A percentile compares a stretch with the other conserved stretches of the same genome.
phyloP scores from a whole-genome alignment of 1,140 invertebrate genomes.

The Neuroterus valhalla region DNA sequence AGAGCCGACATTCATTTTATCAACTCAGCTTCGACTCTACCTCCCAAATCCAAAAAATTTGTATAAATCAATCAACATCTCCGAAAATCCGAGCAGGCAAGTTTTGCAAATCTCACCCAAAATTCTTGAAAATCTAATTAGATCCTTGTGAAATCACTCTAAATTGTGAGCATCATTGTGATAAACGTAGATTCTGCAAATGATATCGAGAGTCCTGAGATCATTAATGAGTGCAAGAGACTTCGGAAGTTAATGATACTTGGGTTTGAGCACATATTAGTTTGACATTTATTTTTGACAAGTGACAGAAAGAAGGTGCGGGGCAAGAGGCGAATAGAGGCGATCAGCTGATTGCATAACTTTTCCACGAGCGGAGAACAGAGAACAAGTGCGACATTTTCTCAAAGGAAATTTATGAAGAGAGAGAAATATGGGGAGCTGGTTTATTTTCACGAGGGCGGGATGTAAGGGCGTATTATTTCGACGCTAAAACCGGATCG shows the following conservation, averaged over 20 bases:
- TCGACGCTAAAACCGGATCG: conserved; percentile 24
- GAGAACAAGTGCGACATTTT: conserved; percentile 41
- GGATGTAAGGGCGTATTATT: conserved; percentile 7
- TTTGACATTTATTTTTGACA: conserved; percentile 72
- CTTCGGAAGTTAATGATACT: conserved; percentile 58
- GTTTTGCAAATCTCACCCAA: too few species aligned
- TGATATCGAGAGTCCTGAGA: too few species aligned
- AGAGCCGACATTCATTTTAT: too few species aligned
- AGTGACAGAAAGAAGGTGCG: conserved; percentile 62
- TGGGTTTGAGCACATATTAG: conserved; percentile 18
- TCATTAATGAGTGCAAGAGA: conserved; percentile 38
- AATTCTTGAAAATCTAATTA: too few species aligned
- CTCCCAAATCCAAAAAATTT: too few species aligned
- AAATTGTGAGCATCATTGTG: too few species aligned
- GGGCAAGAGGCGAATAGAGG: conserved; percentile 50
- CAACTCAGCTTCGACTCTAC: too few species aligned
- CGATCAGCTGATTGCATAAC: conserved; percentile 77
- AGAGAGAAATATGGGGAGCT: neutral
- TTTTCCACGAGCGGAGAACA: conserved; percentile 59
- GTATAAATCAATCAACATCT: too few species aligned
- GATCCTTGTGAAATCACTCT: too few species aligned
- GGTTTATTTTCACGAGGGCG: conserved; percentile 53
- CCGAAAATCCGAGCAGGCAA: too few species aligned
- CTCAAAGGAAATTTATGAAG: conserved; percentile 29
- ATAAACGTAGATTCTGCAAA: too few species aligned